A percentile compares a stretch with the other conserved stretches of the same genome.
These are phyloP conservation scores for Cepaea nemoralis DNA, from an alignment of 1,140 invertebrate genomes.

Conservation along the genomic window DNA sequence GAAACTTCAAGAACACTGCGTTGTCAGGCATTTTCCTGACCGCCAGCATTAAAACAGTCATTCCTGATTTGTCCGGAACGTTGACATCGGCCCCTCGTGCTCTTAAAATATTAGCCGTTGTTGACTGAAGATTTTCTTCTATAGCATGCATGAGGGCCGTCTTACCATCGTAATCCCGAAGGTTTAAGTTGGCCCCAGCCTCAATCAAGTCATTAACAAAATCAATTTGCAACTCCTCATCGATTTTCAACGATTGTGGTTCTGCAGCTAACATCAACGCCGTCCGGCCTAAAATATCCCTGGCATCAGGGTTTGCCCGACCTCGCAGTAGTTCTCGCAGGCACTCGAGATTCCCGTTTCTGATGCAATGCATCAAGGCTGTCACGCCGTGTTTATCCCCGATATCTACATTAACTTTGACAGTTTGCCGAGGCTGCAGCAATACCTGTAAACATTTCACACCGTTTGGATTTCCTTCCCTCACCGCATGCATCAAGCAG, in stretches of 20 bases:
- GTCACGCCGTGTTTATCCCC: neutral
- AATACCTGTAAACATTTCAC: neutral
- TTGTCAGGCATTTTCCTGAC: neutral
- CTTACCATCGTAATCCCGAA: slow-evolving; percentile 1
- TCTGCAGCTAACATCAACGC: neutral
- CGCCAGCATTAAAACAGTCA: slow-evolving; percentile 4
- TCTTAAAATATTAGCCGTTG: neutral
- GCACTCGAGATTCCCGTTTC: neutral
- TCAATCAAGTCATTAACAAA: neutral
- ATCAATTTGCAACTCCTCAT: neutral
- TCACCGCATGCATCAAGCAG: neutral
- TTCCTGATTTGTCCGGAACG: neutral
- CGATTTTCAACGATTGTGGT: neutral
- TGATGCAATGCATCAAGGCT: neutral
- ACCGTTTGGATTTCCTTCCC: neutral
- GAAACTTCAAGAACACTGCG: neutral
- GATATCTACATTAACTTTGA: neutral
- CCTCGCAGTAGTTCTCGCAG: neutral
- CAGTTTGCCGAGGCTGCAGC: neutral
- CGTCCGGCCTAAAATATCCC: neutral
- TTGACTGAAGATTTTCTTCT: neutral
- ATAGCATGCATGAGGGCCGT: slow-evolving; percentile 1
- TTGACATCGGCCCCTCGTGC: neutral
- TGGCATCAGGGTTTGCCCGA: neutral
- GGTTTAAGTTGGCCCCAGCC: neutral